Conservation (phyloP, 1,140 invertebrate species). For the Euborellia annulipes region DNA sequence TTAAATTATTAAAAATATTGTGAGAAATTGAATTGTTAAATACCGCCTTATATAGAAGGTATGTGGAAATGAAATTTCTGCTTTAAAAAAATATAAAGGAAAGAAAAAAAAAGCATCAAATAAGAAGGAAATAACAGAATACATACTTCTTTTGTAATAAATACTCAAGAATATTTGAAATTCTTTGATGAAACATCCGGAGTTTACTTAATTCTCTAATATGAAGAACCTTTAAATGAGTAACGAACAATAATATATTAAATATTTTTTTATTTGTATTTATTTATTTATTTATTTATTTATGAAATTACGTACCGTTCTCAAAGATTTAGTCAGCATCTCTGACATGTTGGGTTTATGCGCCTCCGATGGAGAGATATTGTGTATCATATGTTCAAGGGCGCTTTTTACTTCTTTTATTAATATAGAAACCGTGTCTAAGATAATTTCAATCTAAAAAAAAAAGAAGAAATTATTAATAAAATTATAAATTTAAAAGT, state of each 20-base stretch:
- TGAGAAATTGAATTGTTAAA: too few relatives aligned
- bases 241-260: too few relatives aligned
- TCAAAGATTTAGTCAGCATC: too few relatives aligned
- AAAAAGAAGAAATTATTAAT: slow-evolving; percentile 11
- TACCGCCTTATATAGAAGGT: too few relatives aligned
- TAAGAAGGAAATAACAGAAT: background rate
- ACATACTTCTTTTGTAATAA: slow-evolving; percentile 29
- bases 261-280: too few relatives aligned
- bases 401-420: slow-evolving; percentile 33
- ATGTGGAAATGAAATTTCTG: too few relatives aligned
- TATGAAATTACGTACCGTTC: too few relatives aligned
- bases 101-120: background rate
- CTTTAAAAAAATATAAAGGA: slow-evolving; percentile 1
- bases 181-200: slow-evolving; percentile 33
- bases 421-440: slow-evolving; percentile 33
- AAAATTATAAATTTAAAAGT: background rate
- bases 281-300: too few relatives aligned
- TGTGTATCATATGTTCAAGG: slow-evolving; percentile 35
- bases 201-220: slow-evolving; percentile 35
- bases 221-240: slow-evolving; percentile 10
- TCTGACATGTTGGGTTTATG: too few relatives aligned
- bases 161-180: slow-evolving; percentile 30
- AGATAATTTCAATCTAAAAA: slow-evolving; percentile 33
- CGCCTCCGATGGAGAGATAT: slow-evolving; percentile 25
- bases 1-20: too few relatives aligned